phyloP scores from a whole-genome alignment of 2,113 vertebrate genomes.

The Coregonus clupeaformis region DNA sequence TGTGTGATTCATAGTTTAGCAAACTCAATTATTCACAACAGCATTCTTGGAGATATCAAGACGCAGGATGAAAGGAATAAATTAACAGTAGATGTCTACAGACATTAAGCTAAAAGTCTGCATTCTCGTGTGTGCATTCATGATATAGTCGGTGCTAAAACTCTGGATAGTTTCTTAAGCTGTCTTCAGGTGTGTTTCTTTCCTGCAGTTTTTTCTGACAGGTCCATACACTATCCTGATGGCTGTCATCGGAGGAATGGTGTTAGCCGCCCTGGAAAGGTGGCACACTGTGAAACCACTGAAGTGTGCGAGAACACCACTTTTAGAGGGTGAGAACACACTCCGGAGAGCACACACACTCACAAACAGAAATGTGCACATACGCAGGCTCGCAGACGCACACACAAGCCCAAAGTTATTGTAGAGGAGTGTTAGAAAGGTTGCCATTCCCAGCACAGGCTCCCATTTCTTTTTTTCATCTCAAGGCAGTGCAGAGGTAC shows the following conservation, averaged over 20 bases:
- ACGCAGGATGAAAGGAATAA: neutral
- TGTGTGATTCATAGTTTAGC: slow-evolving; percentile 4
- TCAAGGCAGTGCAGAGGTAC: too few relatives aligned
- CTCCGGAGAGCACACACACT: slow-evolving; percentile 16
- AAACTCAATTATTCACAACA: slow-evolving; percentile 20
- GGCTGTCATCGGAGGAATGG: slow-evolving; percentile 49
- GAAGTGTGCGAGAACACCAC: slow-evolving; percentile 1
- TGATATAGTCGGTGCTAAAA: slow-evolving; percentile 54
- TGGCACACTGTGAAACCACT: slow-evolving; percentile 13
- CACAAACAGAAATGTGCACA: slow-evolving; percentile 29
- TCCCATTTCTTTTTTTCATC: too few relatives aligned
- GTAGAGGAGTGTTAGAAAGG: neutral
- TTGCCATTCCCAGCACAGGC: neutral
- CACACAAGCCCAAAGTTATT: neutral
- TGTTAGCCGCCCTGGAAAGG: neutral
- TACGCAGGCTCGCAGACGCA: slow-evolving; percentile 28
- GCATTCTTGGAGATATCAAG: slow-evolving; percentile 25
- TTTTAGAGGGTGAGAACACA: neutral
- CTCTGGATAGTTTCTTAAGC: slow-evolving; percentile 39
- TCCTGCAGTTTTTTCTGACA: slow-evolving; percentile 35
- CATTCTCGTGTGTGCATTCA: slow-evolving; percentile 41
- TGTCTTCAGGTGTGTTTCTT: slow-evolving; percentile 35
- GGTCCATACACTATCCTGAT: slow-evolving; percentile 33
- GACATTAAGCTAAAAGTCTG: slow-evolving; percentile 48
- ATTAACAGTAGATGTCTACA: slow-evolving; percentile 21